Base-by-base conservation (phyloP, 2,113 vertebrate species). In the Morone chrysops region DNA sequence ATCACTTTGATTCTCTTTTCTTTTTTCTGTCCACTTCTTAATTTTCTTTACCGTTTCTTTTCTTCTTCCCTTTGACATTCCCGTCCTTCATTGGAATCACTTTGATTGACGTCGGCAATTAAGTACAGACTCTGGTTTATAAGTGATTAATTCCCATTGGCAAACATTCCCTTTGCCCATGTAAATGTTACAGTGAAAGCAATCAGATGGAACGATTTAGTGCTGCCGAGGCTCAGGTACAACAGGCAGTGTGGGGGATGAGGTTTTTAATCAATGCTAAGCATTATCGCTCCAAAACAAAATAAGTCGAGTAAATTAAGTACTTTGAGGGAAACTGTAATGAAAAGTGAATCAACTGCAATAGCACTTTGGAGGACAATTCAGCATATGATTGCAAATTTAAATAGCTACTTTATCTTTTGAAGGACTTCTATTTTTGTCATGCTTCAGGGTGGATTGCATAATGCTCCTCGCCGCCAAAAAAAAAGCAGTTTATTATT, bases 331-430 rank as follows among this genome's bases (percentile, higher is more conserved):
- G 43, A 65, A 83, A 82, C 76, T 66, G 61, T 84, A 81, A 90
- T 88, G 75, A 82, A 92, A 86, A 82, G 65, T 25, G 57, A 91
- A 63, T 87, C 68, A 69, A 63, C 68, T 78, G 82, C 79, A 72
- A 65, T 75, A 87, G 80, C 80, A 70, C 70, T 85, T 78, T 66
- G 36, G 81, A 89, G 84, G 71, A 89, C 76, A 85, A 82, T 90
- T 78, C 82, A 82, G 78, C 70, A 70, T 56, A 66, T 90, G 87
- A 91, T 89, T 91, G 78, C 75, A 78, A 73, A 81, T 88, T 89
- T 77, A 87, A 91, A 82, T 61, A 77, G 88, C 81, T 84, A 16
- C 75, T 90, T 86, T 80, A 81, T 91, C 91, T 86, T 88, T 83
- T 67, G 25, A 41, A 84, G 78, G 70, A 83, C 80, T 85, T 43